A percentile compares a stretch with the other conserved stretches of the same genome.
These are phyloP conservation scores for Dipus sagitta DNA, from an alignment of 2,797 vertebrate genomes.

Conservation along the genomic window DNA sequence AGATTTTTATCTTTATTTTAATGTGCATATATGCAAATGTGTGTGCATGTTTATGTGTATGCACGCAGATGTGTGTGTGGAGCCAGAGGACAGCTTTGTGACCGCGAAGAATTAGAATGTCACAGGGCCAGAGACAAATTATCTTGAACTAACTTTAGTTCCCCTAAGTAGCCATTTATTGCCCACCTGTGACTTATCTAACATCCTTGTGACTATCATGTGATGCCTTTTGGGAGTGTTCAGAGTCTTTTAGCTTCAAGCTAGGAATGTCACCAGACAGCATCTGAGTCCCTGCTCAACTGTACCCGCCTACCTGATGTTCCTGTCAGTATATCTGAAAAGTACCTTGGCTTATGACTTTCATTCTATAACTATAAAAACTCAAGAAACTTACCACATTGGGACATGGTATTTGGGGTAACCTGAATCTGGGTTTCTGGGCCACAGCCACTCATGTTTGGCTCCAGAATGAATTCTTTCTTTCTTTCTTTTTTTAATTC, in stretches of 20 bases:
- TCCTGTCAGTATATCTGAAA: neutral
- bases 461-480: neutral
- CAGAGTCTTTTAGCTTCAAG: neutral
- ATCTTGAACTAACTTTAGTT: neutral
- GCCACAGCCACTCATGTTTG: neutral
- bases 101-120: neutral
- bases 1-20: neutral
- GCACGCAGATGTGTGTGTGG: too few species aligned
- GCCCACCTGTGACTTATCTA: neutral
- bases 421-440: neutral
- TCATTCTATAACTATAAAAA: neutral
- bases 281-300: neutral
- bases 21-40: too few species aligned
- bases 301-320: neutral
- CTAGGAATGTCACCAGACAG: neutral
- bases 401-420: neutral
- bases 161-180: neutral
- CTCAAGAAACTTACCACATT: neutral
- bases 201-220: neutral
- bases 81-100: neutral
- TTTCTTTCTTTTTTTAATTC: neutral
- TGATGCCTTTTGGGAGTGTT: neutral
- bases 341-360: neutral
- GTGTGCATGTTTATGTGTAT: too few species aligned
- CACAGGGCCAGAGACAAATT: neutral